Conservation (phyloP, 2,888 invertebrate species). For the Plagiodera versicolora region DNA sequence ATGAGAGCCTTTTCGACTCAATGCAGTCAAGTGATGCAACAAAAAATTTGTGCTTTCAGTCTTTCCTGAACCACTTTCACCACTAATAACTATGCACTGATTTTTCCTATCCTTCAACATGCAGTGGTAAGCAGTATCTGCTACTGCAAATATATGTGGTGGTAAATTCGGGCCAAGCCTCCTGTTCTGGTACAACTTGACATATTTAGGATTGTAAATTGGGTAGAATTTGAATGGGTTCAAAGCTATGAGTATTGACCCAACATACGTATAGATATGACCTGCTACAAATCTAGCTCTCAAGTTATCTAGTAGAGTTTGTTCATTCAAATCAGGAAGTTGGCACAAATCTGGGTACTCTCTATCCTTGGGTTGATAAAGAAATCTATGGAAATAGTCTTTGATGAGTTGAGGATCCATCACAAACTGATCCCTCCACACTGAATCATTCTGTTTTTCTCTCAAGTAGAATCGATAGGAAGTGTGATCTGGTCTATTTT, state of each 20-base stretch:
- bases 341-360: slow-evolving; percentile 96
- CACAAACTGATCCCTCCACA: slow-evolving; percentile 86
- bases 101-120: slow-evolving; percentile 91
- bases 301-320: slow-evolving; percentile 88
- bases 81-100: slow-evolving; percentile 94
- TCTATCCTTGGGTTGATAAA: slow-evolving; percentile 88
- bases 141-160: slow-evolving; percentile 96
- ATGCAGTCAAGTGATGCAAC: slow-evolving; percentile 90
- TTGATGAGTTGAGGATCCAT: slow-evolving; percentile 91
- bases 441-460: slow-evolving; percentile 80
- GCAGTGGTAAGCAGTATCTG: slow-evolving; percentile 90
- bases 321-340: slow-evolving; percentile 92
- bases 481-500: slow-evolving; percentile 59
- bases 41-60: slow-evolving; percentile 96
- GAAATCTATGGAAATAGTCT: slow-evolving; percentile 87
- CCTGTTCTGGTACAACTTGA: slow-evolving; percentile 92
- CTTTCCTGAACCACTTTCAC: slow-evolving; percentile 94
- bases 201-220: slow-evolving; percentile 97
- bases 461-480: slow-evolving; percentile 81
- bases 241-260: slow-evolving; percentile 92
- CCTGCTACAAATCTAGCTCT: slow-evolving; percentile 85
- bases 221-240: slow-evolving; percentile 95
- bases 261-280: slow-evolving; percentile 95
- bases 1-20: slow-evolving; percentile 91
- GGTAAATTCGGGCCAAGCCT: slow-evolving; percentile 88